phyloP scores from a whole-genome alignment of 1,140 invertebrate genomes.

The Fopius arisanus region DNA sequence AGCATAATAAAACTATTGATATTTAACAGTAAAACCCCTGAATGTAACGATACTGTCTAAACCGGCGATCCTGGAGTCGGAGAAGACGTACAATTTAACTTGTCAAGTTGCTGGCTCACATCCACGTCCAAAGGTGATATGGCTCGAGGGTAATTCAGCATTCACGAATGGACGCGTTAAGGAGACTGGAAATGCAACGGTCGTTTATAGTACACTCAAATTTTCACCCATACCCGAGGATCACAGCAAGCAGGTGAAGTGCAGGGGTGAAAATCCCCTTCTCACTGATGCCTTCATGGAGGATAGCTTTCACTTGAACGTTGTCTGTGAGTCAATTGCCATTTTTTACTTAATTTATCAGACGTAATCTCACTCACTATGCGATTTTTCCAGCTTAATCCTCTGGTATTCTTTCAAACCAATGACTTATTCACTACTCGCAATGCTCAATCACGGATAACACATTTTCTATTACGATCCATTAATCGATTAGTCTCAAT shows the following conservation, averaged over 20 bases:
- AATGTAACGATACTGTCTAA: conserved; percentile 79
- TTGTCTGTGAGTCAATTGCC: conserved; percentile 81
- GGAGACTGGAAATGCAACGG: conserved; percentile 71
- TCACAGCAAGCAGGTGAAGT: conserved; percentile 82
- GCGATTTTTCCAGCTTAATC: neutral
- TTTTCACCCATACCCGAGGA: conserved; percentile 85
- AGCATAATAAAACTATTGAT: too few species aligned
- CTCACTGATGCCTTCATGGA: conserved; percentile 77
- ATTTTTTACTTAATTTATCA: neutral
- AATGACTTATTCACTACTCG: too few species aligned
- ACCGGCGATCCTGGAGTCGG: conserved; percentile 78
- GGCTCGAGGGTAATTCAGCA: conserved; percentile 80
- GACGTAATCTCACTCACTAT: neutral
- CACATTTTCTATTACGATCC: too few species aligned
- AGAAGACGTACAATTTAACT: conserved; percentile 76
- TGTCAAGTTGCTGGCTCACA: conserved; percentile 85
- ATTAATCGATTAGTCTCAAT: too few species aligned
- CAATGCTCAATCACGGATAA: too few species aligned
- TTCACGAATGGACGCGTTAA: conserved; percentile 71
- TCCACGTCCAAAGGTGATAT: conserved; percentile 81
- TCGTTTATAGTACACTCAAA: conserved; percentile 78
- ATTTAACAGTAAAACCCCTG: conserved; percentile 74
- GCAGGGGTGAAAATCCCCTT: conserved; percentile 82
- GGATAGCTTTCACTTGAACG: conserved; percentile 81
- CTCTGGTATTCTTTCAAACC: neutral